Conservation (phyloP, 2,888 invertebrate genomes). For the Hyles lineata region DNA sequence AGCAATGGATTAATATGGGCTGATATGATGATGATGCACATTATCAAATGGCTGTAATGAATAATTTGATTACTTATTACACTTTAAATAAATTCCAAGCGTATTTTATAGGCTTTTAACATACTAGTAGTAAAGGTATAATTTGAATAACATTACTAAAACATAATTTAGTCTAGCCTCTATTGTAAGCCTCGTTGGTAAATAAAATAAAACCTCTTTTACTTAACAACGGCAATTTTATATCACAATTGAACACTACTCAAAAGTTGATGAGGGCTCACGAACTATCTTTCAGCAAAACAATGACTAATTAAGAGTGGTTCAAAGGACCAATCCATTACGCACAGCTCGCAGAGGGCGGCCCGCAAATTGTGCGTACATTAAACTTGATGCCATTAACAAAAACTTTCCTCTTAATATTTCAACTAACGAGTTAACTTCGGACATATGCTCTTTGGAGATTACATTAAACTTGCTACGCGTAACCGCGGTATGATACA, state of each 20-base stretch:
- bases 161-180: no score
- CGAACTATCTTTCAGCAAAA: not conserved
- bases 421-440: slow-evolving; percentile 75
- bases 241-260: not conserved
- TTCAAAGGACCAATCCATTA: slow-evolving; percentile 1
- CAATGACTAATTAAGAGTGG: slow-evolving; percentile 1
- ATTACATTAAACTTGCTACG: slow-evolving; percentile 52
- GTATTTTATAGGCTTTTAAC: no score
- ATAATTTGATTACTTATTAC: no score
- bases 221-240: not conserved
- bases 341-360: slow-evolving; percentile 34
- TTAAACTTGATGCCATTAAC: slow-evolving; percentile 69
- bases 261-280: not conserved
- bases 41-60: no score
- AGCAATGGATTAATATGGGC: no score
- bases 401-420: slow-evolving; percentile 78
- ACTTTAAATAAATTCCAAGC: no score
- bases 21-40: no score
- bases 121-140: no score
- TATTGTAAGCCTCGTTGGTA: no score
- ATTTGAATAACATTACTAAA: no score
- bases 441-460: slow-evolving; percentile 56
- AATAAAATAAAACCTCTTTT: no score
- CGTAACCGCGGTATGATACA: not conserved
- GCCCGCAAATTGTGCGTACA: slow-evolving; percentile 53